Evolutionary conservation across 2,888 invertebrate species (phyloP).

Genomic region (Venusia cambrica): DNA sequence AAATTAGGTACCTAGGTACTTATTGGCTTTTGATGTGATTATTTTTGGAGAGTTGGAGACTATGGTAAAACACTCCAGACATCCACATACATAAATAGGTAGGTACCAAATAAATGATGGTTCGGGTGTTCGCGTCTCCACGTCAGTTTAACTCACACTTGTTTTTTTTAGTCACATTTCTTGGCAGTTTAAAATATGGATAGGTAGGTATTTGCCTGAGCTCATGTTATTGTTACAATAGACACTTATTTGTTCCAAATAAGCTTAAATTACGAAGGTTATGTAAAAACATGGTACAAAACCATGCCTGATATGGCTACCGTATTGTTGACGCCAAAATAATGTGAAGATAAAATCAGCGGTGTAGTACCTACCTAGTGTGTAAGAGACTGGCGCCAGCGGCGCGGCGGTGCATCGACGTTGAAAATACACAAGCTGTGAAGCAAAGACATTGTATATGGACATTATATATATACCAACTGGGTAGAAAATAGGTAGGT

Average conservation of each 20-base stretch:
- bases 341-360: constrained; percentile 69
- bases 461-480: too few relatives aligned
- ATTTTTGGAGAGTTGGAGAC: too few relatives aligned
- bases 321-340: constrained; percentile 69
- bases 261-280: constrained; percentile 49
- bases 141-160: too few relatives aligned
- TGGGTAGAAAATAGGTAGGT: too few relatives aligned
- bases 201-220: constrained; percentile 6
- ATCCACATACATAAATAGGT: too few relatives aligned
- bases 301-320: constrained; percentile 63
- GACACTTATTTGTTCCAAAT: constrained; percentile 49
- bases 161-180: constrained; percentile 13
- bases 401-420: constrained; percentile 17
- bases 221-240: constrained; percentile 46
- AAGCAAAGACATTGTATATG: too few relatives aligned
- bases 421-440: constrained; percentile 25
- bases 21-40: too few relatives aligned
- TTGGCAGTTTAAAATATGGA: constrained; percentile 18
- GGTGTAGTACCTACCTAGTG: too few relatives aligned
- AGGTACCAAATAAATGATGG: too few relatives aligned
- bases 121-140: too few relatives aligned
- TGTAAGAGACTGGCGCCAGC: constrained; percentile 68
- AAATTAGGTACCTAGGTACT: too few relatives aligned
- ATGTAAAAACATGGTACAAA: constrained; percentile 50
- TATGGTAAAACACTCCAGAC: too few relatives aligned